Evolutionary conservation across 1,140 invertebrate genomes (phyloP), one percentile per base, ranked within the genome.

Genomic region (Acromyrmex heyeri): DNA sequence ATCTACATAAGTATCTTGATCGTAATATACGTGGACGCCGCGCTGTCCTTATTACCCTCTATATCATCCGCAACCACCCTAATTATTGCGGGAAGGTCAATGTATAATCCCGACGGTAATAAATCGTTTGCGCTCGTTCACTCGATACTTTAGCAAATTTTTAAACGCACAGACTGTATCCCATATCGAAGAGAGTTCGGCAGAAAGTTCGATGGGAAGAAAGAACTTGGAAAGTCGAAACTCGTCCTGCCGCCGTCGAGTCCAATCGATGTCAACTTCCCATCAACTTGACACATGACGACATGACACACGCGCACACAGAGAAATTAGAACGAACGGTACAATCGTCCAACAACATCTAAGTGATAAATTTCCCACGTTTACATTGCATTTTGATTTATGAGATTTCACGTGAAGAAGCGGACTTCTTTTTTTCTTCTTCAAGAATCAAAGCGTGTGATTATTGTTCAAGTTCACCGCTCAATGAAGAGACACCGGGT

Each of bases 401-500:
- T 62, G 48, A 81, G n/a, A 72, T 48, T 69, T 44, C 16, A 6
- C 75, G 27, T 6, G 53, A 30, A 38, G 38, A 10, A 44, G 24
- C 38, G 6, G n/a, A 44, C 18, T 34, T n/a, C 14, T 59, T 69
- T 48, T 1, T 21, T 57, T 10, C 27, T 50, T 44, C 55, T 75
- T 34, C 6, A 12, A 55, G 27, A n/a, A 24, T 27, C 24, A 14
- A 4, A n/a, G 57, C 1, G 67, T 69, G n/a, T 48, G 12, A 76
- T 48, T 77, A 64, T 76, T 78, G 75, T 59, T 30, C 88, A 76
- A 76, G 88, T 70, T 38, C 75, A 57, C 61, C 69, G 78, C 57
- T 90, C 78, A 89, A 87, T 87, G 88, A 90, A 79, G 78, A 64
- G 64, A 76, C 88, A 55, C 72, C 78, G 89, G 88, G 89, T 90